Conservation (phyloP, 1,140 invertebrate species). For the Neoseiulus cucumeris region DNA sequence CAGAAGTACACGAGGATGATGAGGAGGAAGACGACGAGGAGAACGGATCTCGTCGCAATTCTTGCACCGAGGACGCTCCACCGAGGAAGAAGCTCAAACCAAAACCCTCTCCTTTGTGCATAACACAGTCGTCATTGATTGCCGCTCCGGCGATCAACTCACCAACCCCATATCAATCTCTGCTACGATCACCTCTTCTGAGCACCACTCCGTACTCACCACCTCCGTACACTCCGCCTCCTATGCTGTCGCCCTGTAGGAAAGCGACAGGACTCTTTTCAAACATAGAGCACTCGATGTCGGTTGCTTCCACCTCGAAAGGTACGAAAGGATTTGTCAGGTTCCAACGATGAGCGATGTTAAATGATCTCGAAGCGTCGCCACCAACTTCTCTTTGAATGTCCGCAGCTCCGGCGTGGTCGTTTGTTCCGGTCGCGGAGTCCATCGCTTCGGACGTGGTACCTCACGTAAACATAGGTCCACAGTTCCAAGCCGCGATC, state of each 20-base stretch:
- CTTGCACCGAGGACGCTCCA: conserved; percentile 15
- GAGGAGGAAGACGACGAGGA: conserved; percentile 25
- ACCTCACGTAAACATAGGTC: conserved; percentile 66
- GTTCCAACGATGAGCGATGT: neutral
- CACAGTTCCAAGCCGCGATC: conserved; percentile 64
- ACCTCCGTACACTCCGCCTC: conserved; percentile 63
- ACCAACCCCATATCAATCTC: neutral
- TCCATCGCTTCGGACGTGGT: conserved; percentile 12
- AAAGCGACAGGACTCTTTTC: conserved; percentile 64
- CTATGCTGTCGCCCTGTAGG: conserved; percentile 69
- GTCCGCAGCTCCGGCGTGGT: conserved; percentile 15
- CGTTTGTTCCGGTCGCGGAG: conserved; percentile 13
- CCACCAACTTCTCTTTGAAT: conserved; percentile 12
- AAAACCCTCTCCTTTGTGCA: conserved; percentile 32
- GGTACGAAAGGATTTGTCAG: neutral
- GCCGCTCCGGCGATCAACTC: conserved; percentile 33
- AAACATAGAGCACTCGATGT: conserved; percentile 22
- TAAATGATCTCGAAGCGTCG: neutral
- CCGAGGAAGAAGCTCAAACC: conserved; percentile 35
- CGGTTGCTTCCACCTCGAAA: neutral
- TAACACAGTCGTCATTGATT: conserved; percentile 33
- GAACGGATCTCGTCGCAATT: conserved; percentile 23
- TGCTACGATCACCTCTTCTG: neutral
- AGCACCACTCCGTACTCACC: conserved; percentile 21
- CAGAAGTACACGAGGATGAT: neutral